Conservation (phyloP, 2,888 invertebrate species). For the Chrysolina americana region DNA sequence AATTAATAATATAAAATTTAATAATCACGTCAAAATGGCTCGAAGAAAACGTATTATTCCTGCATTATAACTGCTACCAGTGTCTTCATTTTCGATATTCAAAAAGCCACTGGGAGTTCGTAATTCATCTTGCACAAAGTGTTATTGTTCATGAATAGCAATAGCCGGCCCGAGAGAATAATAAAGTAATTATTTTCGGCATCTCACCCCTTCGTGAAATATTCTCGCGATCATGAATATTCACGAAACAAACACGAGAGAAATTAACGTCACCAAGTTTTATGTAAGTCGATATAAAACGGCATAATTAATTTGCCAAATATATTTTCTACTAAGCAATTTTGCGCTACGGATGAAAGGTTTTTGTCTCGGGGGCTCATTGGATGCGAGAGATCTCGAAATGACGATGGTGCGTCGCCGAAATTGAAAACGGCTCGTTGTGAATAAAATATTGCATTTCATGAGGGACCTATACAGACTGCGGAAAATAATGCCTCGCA, state of each 20-base stretch:
- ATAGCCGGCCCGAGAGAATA: conserved; percentile 37
- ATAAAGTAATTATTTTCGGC: conserved; percentile 46
- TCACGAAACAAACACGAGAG: conserved; percentile 44
- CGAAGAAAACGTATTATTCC: background rate
- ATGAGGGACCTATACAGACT: conserved; percentile 14
- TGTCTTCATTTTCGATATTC: conserved; percentile 2
- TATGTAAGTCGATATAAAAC: conserved; percentile 41
- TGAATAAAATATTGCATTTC: conserved; percentile 11
- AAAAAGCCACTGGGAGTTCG: conserved; percentile 1
- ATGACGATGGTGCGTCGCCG: conserved; percentile 14
- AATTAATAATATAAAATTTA: background rate
- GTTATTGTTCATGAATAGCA: conserved; percentile 43
- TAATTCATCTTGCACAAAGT: conserved; percentile 39
- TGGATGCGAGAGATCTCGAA: conserved; percentile 3
- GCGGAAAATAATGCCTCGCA: conserved; percentile 13
- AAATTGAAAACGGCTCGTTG: conserved; percentile 10
- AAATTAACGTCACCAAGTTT: conserved; percentile 40
- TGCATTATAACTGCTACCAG: background rate
- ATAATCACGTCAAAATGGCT: background rate
- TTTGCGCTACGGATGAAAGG: conserved; percentile 5
- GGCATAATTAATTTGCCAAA: conserved; percentile 40
- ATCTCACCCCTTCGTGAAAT: conserved; percentile 8
- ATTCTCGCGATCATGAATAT: conserved; percentile 37
- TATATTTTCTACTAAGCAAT: conserved; percentile 18
- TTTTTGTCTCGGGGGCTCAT: conserved; percentile 13